Conservation (phyloP, 2,888 invertebrate genomes). For the Drosophila nigricruria region DNA sequence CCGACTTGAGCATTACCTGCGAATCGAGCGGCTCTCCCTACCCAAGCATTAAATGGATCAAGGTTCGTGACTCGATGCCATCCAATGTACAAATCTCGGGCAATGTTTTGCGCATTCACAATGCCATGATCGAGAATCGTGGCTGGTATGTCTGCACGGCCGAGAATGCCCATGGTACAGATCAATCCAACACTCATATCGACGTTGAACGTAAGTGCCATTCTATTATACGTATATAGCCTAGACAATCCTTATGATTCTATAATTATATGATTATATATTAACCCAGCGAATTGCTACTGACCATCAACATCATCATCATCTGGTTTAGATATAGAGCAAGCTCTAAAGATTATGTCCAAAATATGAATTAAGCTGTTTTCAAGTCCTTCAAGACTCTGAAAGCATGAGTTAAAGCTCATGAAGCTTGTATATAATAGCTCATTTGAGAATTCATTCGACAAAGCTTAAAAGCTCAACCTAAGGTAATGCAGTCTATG, state of each 20-base stretch:
- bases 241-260: neutral
- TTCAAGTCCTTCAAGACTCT: neutral
- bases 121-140: conserved; percentile 90
- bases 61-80: conserved; percentile 87
- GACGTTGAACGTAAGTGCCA: conserved; percentile 93
- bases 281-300: neutral
- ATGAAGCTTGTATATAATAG: neutral
- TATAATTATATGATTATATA: neutral
- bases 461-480: neutral
- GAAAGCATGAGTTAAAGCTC: neutral
- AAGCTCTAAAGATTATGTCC: neutral
- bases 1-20: conserved; percentile 89
- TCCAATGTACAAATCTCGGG: conserved; percentile 88
- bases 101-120: conserved; percentile 88
- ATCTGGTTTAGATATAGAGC: conserved; percentile 10
- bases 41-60: conserved; percentile 93
- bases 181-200: conserved; percentile 90
- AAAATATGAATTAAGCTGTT: neutral
- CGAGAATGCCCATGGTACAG: conserved; percentile 87
- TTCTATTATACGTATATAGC: neutral
- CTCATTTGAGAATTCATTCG: neutral
- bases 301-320: neutral
- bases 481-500: neutral
- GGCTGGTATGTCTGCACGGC: conserved; percentile 95
- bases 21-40: conserved; percentile 90